Conservation (phyloP, 2,888 invertebrate species). For the Sinohyriopsis cumingii region DNA sequence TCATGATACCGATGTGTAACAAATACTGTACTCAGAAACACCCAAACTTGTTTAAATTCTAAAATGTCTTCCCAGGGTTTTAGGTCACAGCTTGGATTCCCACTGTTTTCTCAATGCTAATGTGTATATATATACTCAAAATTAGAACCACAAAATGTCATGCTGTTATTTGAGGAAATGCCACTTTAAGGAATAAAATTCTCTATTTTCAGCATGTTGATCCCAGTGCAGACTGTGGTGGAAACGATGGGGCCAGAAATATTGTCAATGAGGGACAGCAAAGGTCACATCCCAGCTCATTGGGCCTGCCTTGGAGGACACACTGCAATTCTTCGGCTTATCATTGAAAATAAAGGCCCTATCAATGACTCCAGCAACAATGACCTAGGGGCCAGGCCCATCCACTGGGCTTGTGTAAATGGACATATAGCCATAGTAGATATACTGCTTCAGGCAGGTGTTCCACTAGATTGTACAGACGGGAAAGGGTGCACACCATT, state of each 20-base stretch:
- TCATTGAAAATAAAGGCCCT: slow-evolving; percentile 84
- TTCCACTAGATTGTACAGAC: slow-evolving; percentile 90
- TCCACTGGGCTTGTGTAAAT: slow-evolving; percentile 95
- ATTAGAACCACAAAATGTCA: too few relatives aligned
- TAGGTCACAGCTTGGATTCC: too few relatives aligned
- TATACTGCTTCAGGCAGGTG: slow-evolving; percentile 79
- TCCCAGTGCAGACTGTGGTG: slow-evolving; percentile 87
- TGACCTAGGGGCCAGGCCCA: slow-evolving; percentile 90
- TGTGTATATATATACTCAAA: too few relatives aligned
- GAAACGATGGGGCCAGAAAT: slow-evolving; percentile 84
- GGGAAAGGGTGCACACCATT: slow-evolving; percentile 90
- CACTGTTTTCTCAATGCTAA: too few relatives aligned
- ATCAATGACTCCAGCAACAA: slow-evolving; percentile 90
- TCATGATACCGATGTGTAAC: too few relatives aligned
- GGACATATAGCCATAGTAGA: slow-evolving; percentile 93
- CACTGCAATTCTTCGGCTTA: slow-evolving; percentile 89
- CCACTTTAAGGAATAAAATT: background rate
- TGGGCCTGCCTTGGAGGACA: slow-evolving; percentile 93
- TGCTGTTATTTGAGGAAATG: too few relatives aligned
- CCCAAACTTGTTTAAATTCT: too few relatives aligned
- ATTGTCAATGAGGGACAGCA: slow-evolving; percentile 87
- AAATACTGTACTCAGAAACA: too few relatives aligned
- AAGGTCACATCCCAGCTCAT: slow-evolving; percentile 94
- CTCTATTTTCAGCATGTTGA: slow-evolving; percentile 79
- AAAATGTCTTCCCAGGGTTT: too few relatives aligned